Conservation (phyloP, 2,113 vertebrate species). For the Cnemophilus loriae region DNA sequence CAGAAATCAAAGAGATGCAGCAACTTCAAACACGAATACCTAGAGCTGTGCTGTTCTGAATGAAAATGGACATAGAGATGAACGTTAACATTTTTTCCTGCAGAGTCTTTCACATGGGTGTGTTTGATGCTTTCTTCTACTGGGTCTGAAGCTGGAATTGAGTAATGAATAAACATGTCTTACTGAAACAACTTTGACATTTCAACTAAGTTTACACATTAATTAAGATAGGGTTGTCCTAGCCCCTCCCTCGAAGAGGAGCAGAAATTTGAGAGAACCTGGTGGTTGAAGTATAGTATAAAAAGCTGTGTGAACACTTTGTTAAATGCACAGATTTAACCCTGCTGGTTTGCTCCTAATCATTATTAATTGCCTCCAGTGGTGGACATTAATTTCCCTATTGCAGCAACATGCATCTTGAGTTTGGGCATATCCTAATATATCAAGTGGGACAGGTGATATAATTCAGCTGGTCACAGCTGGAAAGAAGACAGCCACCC, state of each 20-base stretch:
- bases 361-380: conserved; percentile 85
- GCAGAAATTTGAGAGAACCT: conserved; percentile 54
- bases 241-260: not conserved
- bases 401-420: conserved; percentile 81
- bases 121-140: conserved; percentile 18
- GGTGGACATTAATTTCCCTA: conserved; percentile 85
- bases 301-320: conserved; percentile 75
- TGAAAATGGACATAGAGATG: not conserved
- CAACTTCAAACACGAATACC: not conserved
- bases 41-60: not conserved
- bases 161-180: conserved; percentile 69
- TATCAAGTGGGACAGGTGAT: conserved; percentile 86
- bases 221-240: conserved; percentile 68
- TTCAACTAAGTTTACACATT: conserved; percentile 63
- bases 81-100: not conserved
- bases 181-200: conserved; percentile 65
- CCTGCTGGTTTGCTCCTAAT: conserved; percentile 81
- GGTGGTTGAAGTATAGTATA: conserved; percentile 61
- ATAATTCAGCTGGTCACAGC: conserved; percentile 87
- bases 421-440: conserved; percentile 81
- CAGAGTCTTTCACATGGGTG: not conserved
- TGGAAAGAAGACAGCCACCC: conserved; percentile 85
- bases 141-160: not conserved
- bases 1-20: conserved; percentile 32
- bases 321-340: conserved; percentile 83